Evolutionary conservation across 1,140 invertebrate species (phyloP), one percentile per base, ranked within the genome.

Genomic region (Lasioglossum baleicum): DNA sequence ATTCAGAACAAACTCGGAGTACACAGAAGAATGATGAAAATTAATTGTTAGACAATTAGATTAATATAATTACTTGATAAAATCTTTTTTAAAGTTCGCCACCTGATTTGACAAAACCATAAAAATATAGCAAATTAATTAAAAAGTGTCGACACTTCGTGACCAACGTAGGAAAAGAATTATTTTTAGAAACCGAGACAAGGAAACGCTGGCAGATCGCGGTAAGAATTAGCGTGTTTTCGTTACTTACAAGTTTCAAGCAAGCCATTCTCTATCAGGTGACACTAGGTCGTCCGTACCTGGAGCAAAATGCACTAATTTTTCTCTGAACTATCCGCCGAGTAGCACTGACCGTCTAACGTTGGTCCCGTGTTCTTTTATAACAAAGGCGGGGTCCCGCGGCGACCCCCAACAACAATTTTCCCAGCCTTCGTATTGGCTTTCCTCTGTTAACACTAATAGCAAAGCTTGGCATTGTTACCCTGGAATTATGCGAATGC

Each of bases 161-260:
- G 26, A 26, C 26, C 26, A 26, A 35, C 35, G 35, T 35, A 35
- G 35, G 2, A 35, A 35, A 35, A 35, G 35, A 35, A 35, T 4
- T 35, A 5, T 35, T 35, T 35, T 35, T 5, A 5, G 2, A 35
- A 35, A 2, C 35, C 2, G 35, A 35, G 2, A 35, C 35, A 5
- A 35, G 35, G 35, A 5, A 35, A 35, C 35, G 2, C 35, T 5
- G 35, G 35, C 2, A 35, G 1, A 35, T 4, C 35, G 2, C 26
- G 26, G 26, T 26, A 26, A 26, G 26, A 35, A 35, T 35, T 35
- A 35, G 35, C 35, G 35, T 35, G 35, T 35, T 13, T 8, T 48
- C 44, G 44, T 48, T 17, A 87, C 90, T 91, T 67, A 91, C 90
- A 44, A 91, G 72, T 69, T 90, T 91, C 22, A 80, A 63, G 66